These are phyloP conservation scores for Netelia fuscicornis DNA, from an alignment of 2,888 invertebrate genomes.

Conservation along the genomic window DNA sequence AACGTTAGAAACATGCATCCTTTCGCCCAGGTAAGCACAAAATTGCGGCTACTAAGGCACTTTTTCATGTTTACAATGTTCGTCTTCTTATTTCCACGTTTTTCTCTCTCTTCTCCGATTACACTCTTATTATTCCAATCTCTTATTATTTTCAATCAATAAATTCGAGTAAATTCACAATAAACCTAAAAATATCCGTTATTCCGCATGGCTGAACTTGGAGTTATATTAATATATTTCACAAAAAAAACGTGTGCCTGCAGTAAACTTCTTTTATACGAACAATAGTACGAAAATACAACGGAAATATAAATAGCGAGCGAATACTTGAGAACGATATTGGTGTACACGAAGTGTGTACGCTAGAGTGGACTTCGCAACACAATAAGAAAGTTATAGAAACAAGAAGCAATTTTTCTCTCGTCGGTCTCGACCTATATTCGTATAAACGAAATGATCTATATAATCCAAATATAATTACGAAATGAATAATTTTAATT, in stretches of 20 bases:
- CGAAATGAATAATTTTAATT: background rate
- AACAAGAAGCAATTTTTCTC: background rate
- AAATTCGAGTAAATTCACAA: slow-evolving; percentile 20
- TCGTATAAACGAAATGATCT: background rate
- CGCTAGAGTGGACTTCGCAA: no score
- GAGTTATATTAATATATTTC: background rate
- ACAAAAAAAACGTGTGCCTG: background rate
- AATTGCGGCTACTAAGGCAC: slow-evolving; percentile 44
- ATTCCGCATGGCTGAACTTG: slow-evolving; percentile 9
- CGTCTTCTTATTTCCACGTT: slow-evolving; percentile 28
- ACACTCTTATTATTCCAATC: background rate
- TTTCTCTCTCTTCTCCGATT: slow-evolving; percentile 4
- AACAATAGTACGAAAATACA: no score
- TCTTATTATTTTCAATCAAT: slow-evolving; percentile 23
- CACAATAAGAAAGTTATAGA: no score
- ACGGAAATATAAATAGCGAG: no score
- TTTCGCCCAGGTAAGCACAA: slow-evolving; percentile 27
- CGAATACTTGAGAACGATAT: no score
- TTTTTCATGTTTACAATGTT: slow-evolving; percentile 52
- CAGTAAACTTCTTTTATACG: no score
- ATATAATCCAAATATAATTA: slow-evolving; percentile 1
- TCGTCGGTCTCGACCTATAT: background rate
- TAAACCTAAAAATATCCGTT: slow-evolving; percentile 31
- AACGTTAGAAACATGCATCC: slow-evolving; percentile 11
- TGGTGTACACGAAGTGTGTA: no score